Evolutionary conservation across 1,140 invertebrate genomes (phyloP).

Genomic region (Drosophila repleta): DNA sequence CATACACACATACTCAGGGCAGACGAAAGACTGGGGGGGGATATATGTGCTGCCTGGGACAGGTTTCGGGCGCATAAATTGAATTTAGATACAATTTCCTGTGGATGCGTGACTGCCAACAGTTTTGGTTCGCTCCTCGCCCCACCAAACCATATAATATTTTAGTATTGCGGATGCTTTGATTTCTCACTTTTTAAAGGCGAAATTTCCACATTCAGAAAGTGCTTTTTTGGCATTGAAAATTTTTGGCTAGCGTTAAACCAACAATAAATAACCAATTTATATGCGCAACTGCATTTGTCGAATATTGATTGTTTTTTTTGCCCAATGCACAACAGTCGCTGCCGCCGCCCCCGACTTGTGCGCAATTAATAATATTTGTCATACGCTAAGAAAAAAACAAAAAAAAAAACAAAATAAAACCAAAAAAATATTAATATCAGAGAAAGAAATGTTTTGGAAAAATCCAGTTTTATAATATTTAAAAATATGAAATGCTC

Average conservation of each 20-base stretch:
- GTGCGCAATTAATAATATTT: constrained; percentile 61
- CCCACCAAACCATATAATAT: not conserved
- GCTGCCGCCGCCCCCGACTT: constrained; percentile 16
- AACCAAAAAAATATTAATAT: constrained; percentile 1
- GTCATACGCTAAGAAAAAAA: constrained; percentile 30
- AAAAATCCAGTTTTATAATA: not conserved
- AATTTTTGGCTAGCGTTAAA: constrained; percentile 40
- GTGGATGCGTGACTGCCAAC: constrained; percentile 70
- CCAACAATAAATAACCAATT: constrained; percentile 77
- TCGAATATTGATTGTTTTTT: constrained; percentile 44
- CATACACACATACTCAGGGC: constrained; percentile 7
- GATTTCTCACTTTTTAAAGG: constrained; percentile 28
- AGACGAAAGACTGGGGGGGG: constrained; percentile 1
- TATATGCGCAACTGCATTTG: constrained; percentile 77
- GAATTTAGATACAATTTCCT: constrained; percentile 81
- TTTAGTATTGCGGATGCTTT: constrained; percentile 19
- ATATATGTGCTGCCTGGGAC: constrained; percentile 2
- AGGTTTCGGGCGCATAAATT: constrained; percentile 68
- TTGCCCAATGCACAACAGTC: not conserved
- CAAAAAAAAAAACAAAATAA: not conserved
- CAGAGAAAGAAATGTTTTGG: not conserved
- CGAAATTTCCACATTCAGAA: constrained; percentile 54
- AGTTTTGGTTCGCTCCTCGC: not conserved
- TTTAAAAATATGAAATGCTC: no score
- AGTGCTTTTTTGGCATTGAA: constrained; percentile 43